Percentiles rank a stretch among this genome's conserved stretches.
Evolutionary conservation across 2,113 vertebrate genomes (phyloP).

Genomic region (Poecile atricapillus): DNA sequence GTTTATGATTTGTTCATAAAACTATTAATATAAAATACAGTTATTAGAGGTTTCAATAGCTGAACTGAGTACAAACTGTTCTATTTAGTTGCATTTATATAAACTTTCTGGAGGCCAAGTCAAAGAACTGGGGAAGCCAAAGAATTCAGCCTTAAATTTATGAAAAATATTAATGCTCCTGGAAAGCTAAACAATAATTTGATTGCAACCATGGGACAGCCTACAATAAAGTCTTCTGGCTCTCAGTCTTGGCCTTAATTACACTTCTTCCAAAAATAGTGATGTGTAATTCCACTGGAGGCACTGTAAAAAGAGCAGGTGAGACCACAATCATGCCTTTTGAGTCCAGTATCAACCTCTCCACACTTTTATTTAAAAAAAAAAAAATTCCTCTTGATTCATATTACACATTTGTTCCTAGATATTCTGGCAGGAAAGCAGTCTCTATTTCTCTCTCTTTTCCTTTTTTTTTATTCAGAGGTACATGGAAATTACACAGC

Average conservation of each 20-base stretch:
- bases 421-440: neutral
- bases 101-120: neutral
- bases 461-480: conserved; percentile 65
- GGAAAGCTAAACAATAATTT: neutral
- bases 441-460: neutral
- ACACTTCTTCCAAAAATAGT: neutral
- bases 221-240: neutral
- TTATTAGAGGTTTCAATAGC: neutral
- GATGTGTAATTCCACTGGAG: neutral
- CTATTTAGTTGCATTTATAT: neutral
- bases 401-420: neutral
- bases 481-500: conserved; percentile 81
- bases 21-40: neutral
- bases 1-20: neutral
- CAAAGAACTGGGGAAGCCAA: neutral
- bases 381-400: neutral
- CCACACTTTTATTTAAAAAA: neutral
- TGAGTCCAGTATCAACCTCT: neutral
- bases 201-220: neutral
- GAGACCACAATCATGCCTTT: neutral
- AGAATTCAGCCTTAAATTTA: neutral
- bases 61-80: neutral
- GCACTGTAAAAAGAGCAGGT: neutral
- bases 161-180: neutral
- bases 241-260: neutral